These are phyloP conservation scores for Corythornis madagascariensis DNA, from an alignment of 2,113 vertebrate species.

Conservation along the genomic window DNA sequence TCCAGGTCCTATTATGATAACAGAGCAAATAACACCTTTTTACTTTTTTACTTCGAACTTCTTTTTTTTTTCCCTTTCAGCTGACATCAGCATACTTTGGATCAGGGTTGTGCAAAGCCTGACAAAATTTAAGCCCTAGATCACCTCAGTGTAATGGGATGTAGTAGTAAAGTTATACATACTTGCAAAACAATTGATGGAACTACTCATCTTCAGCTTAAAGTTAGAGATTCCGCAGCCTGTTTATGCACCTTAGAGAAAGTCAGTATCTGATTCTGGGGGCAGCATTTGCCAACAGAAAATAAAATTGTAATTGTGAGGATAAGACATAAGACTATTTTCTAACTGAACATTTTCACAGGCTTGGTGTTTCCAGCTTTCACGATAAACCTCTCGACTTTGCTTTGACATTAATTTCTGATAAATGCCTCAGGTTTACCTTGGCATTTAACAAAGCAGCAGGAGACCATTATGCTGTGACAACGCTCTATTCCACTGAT, in stretches of 20 bases:
- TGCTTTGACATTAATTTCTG: conserved; percentile 76
- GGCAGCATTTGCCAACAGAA: neutral
- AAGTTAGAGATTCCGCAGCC: neutral
- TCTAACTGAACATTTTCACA: conserved; percentile 8
- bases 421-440: conserved; percentile 73
- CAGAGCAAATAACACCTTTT: neutral
- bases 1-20: neutral
- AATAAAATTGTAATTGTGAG: neutral
- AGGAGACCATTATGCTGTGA: conserved; percentile 71
- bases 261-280: neutral
- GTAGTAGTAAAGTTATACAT: neutral
- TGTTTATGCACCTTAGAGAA: neutral
- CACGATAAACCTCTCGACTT: conserved; percentile 69
- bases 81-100: neutral
- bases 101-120: neutral
- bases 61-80: neutral
- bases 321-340: neutral
- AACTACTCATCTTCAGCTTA: neutral
- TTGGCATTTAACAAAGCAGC: conserved; percentile 74
- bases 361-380: conserved; percentile 21
- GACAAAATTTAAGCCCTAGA: neutral
- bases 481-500: conserved; percentile 69
- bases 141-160: neutral
- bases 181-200: neutral
- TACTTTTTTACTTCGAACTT: neutral